Evolutionary conservation across 2,797 vertebrate genomes (phyloP), one percentile per base, ranked within the genome.

Genomic region (Anolis apletophallus): DNA sequence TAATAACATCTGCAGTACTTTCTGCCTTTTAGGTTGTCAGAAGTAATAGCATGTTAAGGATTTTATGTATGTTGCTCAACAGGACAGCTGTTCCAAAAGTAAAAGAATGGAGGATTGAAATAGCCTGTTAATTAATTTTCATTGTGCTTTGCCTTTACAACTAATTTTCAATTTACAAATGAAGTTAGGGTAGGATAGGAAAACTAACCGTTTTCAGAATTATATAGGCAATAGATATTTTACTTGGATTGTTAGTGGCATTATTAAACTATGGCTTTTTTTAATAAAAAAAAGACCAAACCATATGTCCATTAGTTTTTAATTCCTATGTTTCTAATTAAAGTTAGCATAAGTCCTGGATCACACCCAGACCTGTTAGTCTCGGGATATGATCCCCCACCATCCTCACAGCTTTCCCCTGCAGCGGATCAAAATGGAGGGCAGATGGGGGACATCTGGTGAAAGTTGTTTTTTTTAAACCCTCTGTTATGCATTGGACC

Each of bases 1-100:
- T 78, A 77, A 84, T 81, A 87, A 59, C 32, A 90, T 80, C 84
- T 78, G 10, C 32, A 64, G 21, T 87, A 76, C 75, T 80, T 88
- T 93, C 85, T 84, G 10, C 69, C 0, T 0, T 88, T 91, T 74
- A 80, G 19, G 79, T 88, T 78, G 91, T 91, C 88, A 90, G 77
- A 79, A 88, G 75, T 81, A 89, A 52, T 85, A 89, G 82, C 71
- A 81, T 92, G 86, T 88, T 89, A 91, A 91, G 83, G 89, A 23
- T 64, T 69, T 36, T 46, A 55, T 85, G 71, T 50, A 81, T 89
- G 91, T 81, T 85, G 81, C 92, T 88, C 88, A 90, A 79, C 78
- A 86, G 84, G 26, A 79, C 0, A 55, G 83, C 92, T 90, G 86
- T 85, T 78, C 34, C 67, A 13, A 61, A 87, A 73, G 55, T 54